phyloP scores from a whole-genome alignment of 2,888 invertebrate genomes.

The Ceramica pisi region DNA sequence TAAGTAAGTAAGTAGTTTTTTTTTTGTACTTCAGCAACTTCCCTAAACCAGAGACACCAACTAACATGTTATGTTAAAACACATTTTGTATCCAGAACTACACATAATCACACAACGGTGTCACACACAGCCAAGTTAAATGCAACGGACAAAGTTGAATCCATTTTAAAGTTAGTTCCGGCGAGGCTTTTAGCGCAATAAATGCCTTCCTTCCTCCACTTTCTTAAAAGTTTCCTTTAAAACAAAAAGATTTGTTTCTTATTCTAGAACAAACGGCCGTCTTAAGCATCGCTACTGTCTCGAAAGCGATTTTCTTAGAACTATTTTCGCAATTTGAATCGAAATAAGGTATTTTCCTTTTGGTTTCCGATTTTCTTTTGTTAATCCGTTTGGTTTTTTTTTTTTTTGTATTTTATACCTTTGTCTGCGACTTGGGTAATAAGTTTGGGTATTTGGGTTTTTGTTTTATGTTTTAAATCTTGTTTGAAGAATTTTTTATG shows the following conservation, averaged over 20 bases:
- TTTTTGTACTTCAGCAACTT: background rate
- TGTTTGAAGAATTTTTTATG: background rate
- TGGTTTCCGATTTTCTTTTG: conserved; percentile 65
- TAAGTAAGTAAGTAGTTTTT: no score
- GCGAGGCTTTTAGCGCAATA: conserved; percentile 90
- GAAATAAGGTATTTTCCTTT: conserved; percentile 68
- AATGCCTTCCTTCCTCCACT: conserved; percentile 90
- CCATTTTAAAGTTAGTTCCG: conserved; percentile 90
- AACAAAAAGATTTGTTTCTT: conserved; percentile 89
- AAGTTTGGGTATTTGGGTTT: conserved; percentile 25
- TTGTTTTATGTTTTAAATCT: conserved; percentile 13
- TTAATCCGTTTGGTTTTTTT: conserved; percentile 54
- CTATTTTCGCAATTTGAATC: conserved; percentile 71
- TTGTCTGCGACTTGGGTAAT: conserved; percentile 29
- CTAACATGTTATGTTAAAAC: background rate
- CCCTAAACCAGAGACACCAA: background rate
- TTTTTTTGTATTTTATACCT: conserved; percentile 24
- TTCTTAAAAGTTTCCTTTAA: conserved; percentile 89
- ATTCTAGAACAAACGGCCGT: conserved; percentile 83
- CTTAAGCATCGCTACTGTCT: conserved; percentile 69
- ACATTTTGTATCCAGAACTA: background rate
- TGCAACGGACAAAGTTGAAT: conserved; percentile 90
- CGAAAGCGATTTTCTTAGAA: conserved; percentile 65
- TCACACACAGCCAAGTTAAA: conserved; percentile 78
- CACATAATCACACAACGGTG: conserved; percentile 72